Base-by-base conservation (phyloP, 2,888 invertebrate species). In the Calliopum simillimum region DNA sequence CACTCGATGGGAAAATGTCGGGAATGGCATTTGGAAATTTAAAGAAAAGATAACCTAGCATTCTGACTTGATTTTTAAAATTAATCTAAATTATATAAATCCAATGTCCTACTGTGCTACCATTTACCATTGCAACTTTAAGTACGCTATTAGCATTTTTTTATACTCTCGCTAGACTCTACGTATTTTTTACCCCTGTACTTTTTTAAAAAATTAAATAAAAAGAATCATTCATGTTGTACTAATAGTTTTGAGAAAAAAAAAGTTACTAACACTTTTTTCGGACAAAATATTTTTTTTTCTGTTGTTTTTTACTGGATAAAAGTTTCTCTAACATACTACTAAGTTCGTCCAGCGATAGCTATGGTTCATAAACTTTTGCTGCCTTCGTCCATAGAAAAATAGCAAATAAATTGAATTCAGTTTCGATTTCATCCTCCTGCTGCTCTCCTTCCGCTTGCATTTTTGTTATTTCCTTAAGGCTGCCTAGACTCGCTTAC, bases 391-490 rank as follows among this genome's bases (percentile, higher is more conserved):
- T 16, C 23, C 14, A n/a, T 47, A 21, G 23, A 43, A 25, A 64
- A 53, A 14, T 19, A 53, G 53, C 51, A 64, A 53, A 64, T 53
- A 64, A 64, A 53, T 43, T 53, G 49, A 64, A 53, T 53, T 64
- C 43, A 64, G 43, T 51, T 64, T 64, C 63, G 63, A 64, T 64
- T 64, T 41, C 21, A 41, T 64, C 6, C 53, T 53, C 33, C 8
- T 33, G 33, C 4, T 33, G 33, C 33, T 33, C 8, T 33, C 8
- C 33, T 8, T 8, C 33, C 8, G 33, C 33, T 33, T 33, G 19
- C 19, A 41, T 43, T 59, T 59, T 59, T 2, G 43, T 59, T n/a
- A 16, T 59, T 61, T 21, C 44, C 33, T 33, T 41, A 16, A 33
- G 2, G 25, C 23, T 21, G 25, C 56, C n/a, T 25, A 25, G 13